These are phyloP conservation scores for Bradypus variegatus DNA, from an alignment of 2,797 vertebrate species.

Conservation along the genomic window DNA sequence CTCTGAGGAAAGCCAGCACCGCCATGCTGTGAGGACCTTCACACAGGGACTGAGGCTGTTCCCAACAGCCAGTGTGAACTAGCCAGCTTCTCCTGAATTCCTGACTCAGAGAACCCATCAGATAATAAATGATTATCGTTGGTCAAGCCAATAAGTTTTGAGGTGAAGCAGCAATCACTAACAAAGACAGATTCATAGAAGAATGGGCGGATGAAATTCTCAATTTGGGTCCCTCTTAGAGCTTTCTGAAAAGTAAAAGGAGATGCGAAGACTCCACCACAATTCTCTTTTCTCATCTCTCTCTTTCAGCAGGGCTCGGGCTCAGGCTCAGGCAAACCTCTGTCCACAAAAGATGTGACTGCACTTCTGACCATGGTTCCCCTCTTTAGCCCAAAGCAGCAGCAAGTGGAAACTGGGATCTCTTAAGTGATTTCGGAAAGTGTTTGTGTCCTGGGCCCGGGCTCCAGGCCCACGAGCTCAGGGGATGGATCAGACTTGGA, in stretches of 20 bases:
- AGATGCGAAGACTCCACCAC: not conserved
- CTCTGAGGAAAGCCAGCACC: not conserved
- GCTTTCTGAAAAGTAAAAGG: not conserved
- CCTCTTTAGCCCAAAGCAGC: not conserved
- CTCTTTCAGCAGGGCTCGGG: not conserved
- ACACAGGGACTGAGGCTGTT: not conserved
- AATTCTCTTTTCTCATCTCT: not conserved
- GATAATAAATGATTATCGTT: not conserved
- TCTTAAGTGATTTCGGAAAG: not conserved
- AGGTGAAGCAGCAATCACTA: not conserved
- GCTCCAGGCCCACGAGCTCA: too few species aligned
- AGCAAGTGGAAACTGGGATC: not conserved
- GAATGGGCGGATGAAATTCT: not conserved
- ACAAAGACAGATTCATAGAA: not conserved
- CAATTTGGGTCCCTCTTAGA: not conserved
- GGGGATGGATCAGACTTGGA: not conserved
- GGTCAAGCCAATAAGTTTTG: not conserved
- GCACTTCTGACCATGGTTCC: not conserved
- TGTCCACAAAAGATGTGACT: not conserved
- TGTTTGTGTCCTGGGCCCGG: not conserved
- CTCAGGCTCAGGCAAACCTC: not conserved
- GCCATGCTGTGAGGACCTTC: not conserved
- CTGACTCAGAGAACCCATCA: not conserved
- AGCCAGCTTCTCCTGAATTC: not conserved
- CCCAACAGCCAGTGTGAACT: not conserved